Evolutionary conservation across 2,113 vertebrate genomes (phyloP).

Genomic region (Chaenocephalus aceratus): DNA sequence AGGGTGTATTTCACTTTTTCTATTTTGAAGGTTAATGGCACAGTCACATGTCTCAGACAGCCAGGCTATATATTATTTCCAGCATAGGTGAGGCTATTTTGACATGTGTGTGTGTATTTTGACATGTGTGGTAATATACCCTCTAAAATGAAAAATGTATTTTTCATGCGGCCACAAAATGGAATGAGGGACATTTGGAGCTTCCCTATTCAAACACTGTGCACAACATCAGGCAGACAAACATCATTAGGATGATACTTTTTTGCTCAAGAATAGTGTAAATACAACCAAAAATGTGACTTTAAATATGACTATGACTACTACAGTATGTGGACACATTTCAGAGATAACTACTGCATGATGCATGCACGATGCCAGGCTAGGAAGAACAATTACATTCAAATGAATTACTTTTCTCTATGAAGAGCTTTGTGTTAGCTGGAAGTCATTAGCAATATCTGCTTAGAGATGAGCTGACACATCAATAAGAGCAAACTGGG

Average conservation of each 20-base stretch:
- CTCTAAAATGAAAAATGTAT: neutral
- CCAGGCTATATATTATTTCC: constrained; percentile 2
- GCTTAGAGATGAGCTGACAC: constrained; percentile 75
- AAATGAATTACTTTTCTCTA: constrained; percentile 62
- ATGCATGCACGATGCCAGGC: constrained; percentile 42
- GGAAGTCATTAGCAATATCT: constrained; percentile 80
- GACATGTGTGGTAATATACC: neutral
- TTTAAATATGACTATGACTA: constrained; percentile 11
- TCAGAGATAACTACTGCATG: constrained; percentile 36
- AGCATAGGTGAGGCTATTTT: neutral
- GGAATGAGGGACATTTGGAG: constrained; percentile 4
- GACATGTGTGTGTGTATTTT: too few relatives aligned
- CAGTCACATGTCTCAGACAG: neutral
- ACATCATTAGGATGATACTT: neutral
- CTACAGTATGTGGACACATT: constrained; percentile 16
- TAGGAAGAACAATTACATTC: constrained; percentile 56
- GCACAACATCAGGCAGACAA: neutral
- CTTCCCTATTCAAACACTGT: neutral
- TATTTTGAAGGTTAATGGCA: neutral
- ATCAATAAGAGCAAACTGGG: constrained; percentile 79
- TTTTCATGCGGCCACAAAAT: neutral
- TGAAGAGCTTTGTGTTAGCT: constrained; percentile 57
- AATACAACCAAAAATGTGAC: constrained; percentile 9
- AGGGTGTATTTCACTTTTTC: neutral
- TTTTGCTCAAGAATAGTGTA: neutral